Evolutionary conservation across 1,140 invertebrate genomes (phyloP), one percentile per base, ranked within the genome.

Genomic region (Sitophilus oryzae): DNA sequence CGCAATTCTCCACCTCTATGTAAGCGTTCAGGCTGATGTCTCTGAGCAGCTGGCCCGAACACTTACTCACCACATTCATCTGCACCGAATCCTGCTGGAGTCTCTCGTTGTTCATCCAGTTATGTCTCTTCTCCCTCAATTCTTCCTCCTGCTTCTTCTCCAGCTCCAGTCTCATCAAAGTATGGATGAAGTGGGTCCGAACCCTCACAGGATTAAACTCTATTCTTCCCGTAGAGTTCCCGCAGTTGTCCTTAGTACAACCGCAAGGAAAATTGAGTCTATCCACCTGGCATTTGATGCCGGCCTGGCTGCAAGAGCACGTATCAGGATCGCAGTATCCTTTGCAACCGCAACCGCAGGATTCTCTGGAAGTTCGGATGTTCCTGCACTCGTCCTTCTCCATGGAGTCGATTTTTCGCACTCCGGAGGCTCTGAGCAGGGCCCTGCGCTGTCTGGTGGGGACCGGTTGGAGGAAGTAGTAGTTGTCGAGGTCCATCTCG

Each of bases 171-270:
- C 93, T 80, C 93, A 97, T 96, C 8, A 98, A 75, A 0, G 95
- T 98, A 66, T 97, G 93, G 59, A 96, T 93, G 65, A 96, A 98
- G 74, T 98, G 95, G n/a, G 92, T 96, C 44, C 93, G 81, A 2
- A 98, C 95, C 48, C 94, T 81, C 21, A 93, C 83, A 0, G 93
- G 93, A 74, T 98, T 96, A 65, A 98, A 98, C 71, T 98, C 95
- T 54, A 97, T 91, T 49, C 96, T 79, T 5, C 96, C 96, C 44
- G 84, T 84, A 2, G 83, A 84, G 73, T 99, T 99, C 23, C 83
- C 88, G 73, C 96, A 99, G 41, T 91, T 91, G 65, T 97, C 93
- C 57, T 89, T 83, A 0, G 89, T 87, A 74, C 96, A 99, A 16
- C 93, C 92, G 73, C 96, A 98, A 0, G 96, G 96, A 72, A 98